Percentiles rank a stretch among this genome's conserved stretches.
Evolutionary conservation across 2,113 vertebrate genomes (phyloP).

Genomic region (Alectura lathami): DNA sequence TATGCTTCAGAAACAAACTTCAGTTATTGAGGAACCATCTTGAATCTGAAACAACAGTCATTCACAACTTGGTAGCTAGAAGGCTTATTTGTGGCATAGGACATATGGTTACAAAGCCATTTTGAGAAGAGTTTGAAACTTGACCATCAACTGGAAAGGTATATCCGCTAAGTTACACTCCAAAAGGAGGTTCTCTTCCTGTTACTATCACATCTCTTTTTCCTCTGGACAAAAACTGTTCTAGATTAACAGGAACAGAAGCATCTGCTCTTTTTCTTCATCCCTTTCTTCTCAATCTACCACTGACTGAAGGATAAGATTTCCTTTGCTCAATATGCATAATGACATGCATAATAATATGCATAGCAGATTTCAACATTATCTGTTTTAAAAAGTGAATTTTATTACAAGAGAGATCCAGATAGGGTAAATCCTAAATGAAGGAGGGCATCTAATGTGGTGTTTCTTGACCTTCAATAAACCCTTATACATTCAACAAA

Average conservation of each 20-base stretch:
- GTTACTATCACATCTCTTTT: not conserved
- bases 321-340: not conserved
- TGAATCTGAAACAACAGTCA: not conserved
- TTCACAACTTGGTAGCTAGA: not conserved
- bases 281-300: not conserved
- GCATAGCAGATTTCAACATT: not conserved
- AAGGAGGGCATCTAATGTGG: not conserved
- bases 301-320: not conserved
- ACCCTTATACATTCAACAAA: not conserved
- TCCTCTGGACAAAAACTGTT: not conserved
- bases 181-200: not conserved
- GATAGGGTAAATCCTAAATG: not conserved
- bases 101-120: not conserved
- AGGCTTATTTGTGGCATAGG: not conserved
- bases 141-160: not conserved
- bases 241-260: not conserved
- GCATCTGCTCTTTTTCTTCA: rapidly evolving
- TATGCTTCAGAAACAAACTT: not conserved
- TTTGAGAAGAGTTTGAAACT: not conserved
- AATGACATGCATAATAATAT: too few relatives aligned
- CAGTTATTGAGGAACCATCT: not conserved
- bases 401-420: not conserved
- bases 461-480: not conserved
- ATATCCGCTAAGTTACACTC: not conserved
- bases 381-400: not conserved